A percentile compares a stretch with the other conserved stretches of the same genome.
These are phyloP conservation scores for Andrena fulva DNA, from an alignment of 2,888 invertebrate species.

Conservation along the genomic window DNA sequence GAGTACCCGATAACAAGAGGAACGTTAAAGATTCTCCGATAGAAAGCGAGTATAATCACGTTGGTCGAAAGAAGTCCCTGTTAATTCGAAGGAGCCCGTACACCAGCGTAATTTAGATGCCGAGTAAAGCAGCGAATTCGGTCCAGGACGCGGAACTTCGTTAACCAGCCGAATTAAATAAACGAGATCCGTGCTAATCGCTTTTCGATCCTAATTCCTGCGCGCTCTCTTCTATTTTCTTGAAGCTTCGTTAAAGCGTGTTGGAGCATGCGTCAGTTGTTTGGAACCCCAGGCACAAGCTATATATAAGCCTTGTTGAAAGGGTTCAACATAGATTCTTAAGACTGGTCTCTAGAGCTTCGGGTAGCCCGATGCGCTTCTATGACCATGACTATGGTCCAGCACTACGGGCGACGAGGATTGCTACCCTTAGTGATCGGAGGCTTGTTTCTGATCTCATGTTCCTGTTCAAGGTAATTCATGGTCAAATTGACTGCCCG, in stretches of 20 bases:
- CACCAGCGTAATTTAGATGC: slow-evolving; percentile 23
- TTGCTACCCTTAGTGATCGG: no score
- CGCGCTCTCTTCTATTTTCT: slow-evolving; percentile 17
- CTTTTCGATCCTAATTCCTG: slow-evolving; percentile 43
- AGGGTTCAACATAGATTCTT: no score
- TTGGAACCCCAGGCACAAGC: no score
- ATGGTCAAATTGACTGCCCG: no score
- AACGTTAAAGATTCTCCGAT: slow-evolving; percentile 18
- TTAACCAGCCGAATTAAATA: slow-evolving; percentile 42
- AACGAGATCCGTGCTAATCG: slow-evolving; percentile 41
- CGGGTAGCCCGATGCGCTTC: no score
- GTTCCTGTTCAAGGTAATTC: no score
- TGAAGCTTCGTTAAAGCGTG: slow-evolving; percentile 28
- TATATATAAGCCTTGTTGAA: no score
- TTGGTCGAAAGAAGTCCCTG: slow-evolving; percentile 46
- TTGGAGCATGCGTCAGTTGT: no score
- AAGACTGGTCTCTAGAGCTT: no score
- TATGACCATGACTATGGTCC: no score
- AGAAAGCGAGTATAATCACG: slow-evolving; percentile 40
- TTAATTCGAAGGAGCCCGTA: slow-evolving; percentile 27
- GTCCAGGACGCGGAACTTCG: slow-evolving; percentile 10
- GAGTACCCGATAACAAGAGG: background rate
- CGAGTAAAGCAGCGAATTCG: background rate
- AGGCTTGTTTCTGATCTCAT: no score
- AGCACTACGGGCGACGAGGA: no score